A percentile compares a stretch with the other conserved stretches of the same genome.
These are phyloP conservation scores for Oriolus oriolus DNA, from an alignment of 2,113 vertebrate species.

Conservation along the genomic window DNA sequence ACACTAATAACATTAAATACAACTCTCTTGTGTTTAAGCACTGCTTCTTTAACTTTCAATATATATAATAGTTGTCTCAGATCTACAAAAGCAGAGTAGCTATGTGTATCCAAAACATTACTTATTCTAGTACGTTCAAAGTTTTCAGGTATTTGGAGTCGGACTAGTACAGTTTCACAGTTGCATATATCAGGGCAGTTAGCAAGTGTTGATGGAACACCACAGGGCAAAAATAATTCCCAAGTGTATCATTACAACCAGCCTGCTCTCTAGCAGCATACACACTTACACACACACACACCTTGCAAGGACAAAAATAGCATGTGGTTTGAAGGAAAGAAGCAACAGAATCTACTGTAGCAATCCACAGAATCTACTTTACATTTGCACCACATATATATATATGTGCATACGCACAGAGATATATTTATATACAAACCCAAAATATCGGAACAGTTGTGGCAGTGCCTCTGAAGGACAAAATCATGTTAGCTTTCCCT, in stretches of 20 bases:
- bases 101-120: background rate
- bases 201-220: background rate
- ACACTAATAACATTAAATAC: background rate
- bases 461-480: background rate
- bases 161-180: background rate
- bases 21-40: background rate
- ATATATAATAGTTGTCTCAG: background rate
- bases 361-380: background rate
- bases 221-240: background rate
- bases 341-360: background rate
- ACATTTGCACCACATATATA: background rate
- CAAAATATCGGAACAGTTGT: background rate
- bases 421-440: background rate
- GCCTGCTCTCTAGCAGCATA: background rate
- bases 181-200: background rate
- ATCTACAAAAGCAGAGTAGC: background rate
- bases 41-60: background rate
- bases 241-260: background rate
- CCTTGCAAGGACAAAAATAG: background rate
- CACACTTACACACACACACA: background rate
- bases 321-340: background rate
- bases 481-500: background rate
- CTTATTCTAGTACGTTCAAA: background rate
- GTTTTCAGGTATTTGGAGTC: background rate
- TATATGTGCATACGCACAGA: background rate